Percentiles rank a stretch among this genome's conserved stretches.
Evolutionary conservation across 2,113 vertebrate genomes (phyloP).

Genomic region (Apteryx mantelli): DNA sequence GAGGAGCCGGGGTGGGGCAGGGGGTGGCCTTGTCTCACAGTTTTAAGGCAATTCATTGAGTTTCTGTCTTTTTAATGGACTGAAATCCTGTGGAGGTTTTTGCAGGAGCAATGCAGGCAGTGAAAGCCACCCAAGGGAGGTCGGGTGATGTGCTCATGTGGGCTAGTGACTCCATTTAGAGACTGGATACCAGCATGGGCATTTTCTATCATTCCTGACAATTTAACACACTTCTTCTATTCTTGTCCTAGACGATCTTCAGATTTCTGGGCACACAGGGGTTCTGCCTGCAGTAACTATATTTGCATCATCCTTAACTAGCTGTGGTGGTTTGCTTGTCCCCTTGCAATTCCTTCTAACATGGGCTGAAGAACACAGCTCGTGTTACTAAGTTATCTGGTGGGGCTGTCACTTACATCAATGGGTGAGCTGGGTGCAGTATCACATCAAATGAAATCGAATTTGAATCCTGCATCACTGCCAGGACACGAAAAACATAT

Average conservation of each 20-base stretch:
- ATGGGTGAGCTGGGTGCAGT: neutral
- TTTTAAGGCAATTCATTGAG: neutral
- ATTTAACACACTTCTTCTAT: neutral
- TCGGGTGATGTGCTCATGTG: neutral
- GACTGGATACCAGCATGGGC: neutral
- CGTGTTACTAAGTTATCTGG: neutral
- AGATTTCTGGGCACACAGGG: neutral
- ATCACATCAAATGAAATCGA: neutral
- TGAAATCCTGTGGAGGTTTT: neutral
- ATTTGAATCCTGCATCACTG: neutral
- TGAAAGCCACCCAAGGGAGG: slow-evolving; percentile 14
- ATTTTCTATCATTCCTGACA: neutral
- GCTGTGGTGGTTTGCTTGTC: neutral
- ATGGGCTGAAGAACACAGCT: neutral
- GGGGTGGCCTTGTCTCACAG: neutral
- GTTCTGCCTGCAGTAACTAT: neutral
- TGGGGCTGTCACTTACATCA: neutral
- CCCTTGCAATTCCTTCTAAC: neutral
- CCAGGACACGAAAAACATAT: neutral
- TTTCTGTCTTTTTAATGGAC: neutral
- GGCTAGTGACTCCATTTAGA: neutral
- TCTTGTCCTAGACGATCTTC: neutral
- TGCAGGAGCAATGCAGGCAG: neutral
- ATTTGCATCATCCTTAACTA: neutral
- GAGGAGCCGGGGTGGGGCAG: neutral